Evolutionary conservation across 2,888 invertebrate genomes (phyloP).

Genomic region (Lithophane socia): DNA sequence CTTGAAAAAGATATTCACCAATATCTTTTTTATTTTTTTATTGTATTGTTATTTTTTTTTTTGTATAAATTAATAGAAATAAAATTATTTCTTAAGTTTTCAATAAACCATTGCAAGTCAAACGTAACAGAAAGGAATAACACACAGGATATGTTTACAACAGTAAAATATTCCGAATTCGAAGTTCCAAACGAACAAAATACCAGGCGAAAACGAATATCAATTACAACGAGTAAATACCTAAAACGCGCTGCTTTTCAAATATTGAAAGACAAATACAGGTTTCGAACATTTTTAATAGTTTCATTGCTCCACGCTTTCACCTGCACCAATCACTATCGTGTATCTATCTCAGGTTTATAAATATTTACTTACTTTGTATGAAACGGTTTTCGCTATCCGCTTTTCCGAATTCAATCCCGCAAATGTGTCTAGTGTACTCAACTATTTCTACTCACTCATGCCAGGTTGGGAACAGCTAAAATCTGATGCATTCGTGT

Average conservation of each 20-base stretch:
- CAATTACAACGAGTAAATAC: not conserved
- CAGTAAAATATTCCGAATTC: not conserved
- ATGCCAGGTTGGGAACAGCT: not conserved
- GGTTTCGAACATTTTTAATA: not conserved
- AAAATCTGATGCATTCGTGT: not conserved
- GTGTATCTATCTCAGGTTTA: not conserved
- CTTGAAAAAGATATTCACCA: too few species aligned
- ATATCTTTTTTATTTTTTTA: too few species aligned
- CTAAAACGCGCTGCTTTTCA: not conserved
- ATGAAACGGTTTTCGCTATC: not conserved
- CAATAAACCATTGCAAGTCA: too few species aligned
- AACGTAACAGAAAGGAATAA: not conserved
- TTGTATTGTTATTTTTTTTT: too few species aligned
- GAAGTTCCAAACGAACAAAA: not conserved
- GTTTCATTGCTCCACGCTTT: too few species aligned
- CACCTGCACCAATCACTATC: not conserved
- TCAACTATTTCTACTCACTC: not conserved
- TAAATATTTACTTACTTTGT: not conserved
- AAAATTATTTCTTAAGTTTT: too few species aligned
- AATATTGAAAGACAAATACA: not conserved
- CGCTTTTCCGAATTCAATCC: not conserved
- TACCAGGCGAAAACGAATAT: too few species aligned
- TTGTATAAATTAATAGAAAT: too few species aligned
- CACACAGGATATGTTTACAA: not conserved
- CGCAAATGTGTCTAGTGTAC: not conserved